These are phyloP conservation scores for Macrophya alboannulata DNA, from an alignment of 2,888 invertebrate genomes.

Conservation along the genomic window DNA sequence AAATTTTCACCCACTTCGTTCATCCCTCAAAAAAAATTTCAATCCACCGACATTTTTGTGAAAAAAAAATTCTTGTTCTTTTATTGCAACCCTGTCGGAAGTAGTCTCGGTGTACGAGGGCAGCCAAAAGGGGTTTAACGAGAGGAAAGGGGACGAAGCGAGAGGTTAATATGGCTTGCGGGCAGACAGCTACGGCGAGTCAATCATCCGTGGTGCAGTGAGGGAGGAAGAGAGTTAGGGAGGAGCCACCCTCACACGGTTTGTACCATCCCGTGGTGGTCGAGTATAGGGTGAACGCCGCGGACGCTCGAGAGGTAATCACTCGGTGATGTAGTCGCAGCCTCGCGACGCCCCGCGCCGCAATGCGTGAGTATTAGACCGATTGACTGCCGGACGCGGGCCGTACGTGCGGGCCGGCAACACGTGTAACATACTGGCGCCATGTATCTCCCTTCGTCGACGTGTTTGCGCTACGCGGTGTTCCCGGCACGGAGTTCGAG, in stretches of 20 bases:
- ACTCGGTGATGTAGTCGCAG: conserved; percentile 77
- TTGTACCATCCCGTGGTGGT: conserved; percentile 59
- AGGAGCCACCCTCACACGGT: conserved; percentile 56
- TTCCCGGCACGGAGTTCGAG: conserved; percentile 24
- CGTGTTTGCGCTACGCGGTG: conserved; percentile 72
- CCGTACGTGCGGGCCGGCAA: conserved; percentile 79
- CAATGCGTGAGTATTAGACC: conserved; percentile 78
- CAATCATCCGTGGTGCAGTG: conserved; percentile 48
- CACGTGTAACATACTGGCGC: conserved; percentile 79
- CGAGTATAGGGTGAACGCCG: conserved; percentile 57
- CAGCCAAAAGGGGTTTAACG: not conserved
- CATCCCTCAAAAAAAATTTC: not conserved
- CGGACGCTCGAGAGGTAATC: conserved; percentile 73
- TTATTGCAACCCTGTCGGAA: not conserved
- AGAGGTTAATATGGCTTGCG: conserved; percentile 36
- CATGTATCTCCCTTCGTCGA: conserved; percentile 77
- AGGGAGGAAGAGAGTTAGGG: conserved; percentile 56
- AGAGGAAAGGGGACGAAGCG: not conserved
- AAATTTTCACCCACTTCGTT: not conserved
- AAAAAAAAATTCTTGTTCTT: not conserved
- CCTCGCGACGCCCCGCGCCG: conserved; percentile 67
- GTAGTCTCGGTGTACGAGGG: not conserved
- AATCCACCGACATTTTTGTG: not conserved
- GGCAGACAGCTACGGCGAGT: conserved; percentile 47
- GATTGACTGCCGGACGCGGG: conserved; percentile 80